Percentiles rank a stretch among this genome's conserved stretches.
phyloP scores from a whole-genome alignment of 2,888 invertebrate genomes.

The Cotesia congregata region DNA sequence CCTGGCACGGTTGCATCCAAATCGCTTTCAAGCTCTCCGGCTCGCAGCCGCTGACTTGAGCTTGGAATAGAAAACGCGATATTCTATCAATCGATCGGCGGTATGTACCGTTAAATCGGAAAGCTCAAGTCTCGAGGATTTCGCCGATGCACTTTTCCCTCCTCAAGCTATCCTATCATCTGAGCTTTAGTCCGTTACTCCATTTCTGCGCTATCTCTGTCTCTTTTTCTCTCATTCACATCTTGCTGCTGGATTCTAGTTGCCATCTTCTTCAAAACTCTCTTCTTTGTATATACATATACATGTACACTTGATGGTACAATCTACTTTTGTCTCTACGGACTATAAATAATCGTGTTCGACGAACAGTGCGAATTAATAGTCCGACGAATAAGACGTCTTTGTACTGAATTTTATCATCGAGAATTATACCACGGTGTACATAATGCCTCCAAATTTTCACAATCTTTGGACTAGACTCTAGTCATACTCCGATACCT shows the following conservation, averaged over 20 bases:
- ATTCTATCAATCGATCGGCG: conserved; percentile 2
- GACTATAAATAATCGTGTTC: conserved; percentile 48
- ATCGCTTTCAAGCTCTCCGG: background rate
- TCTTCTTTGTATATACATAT: background rate
- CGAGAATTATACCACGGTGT: conserved; percentile 42
- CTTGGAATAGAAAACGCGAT: background rate
- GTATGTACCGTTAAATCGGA: conserved; percentile 8
- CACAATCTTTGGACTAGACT: conserved; percentile 9
- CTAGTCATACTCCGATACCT: background rate
- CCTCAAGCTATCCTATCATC: conserved; percentile 6
- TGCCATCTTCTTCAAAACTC: background rate
- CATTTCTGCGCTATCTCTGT: conserved; percentile 17
- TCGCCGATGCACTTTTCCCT: conserved; percentile 27
- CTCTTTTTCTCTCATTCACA: conserved; percentile 2
- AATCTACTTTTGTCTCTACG: conserved; percentile 16
- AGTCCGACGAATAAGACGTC: conserved; percentile 49
- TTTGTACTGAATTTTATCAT: conserved; percentile 50
- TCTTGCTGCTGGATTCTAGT: conserved; percentile 3
- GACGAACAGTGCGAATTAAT: conserved; percentile 48
- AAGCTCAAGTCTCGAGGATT: conserved; percentile 37
- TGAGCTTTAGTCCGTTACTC: background rate
- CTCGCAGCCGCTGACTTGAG: background rate
- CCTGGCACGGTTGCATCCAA: conserved; percentile 10
- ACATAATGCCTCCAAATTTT: conserved; percentile 29
- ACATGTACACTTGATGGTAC: background rate